A percentile compares a stretch with the other conserved stretches of the same genome.
phyloP scores from a whole-genome alignment of 2,113 vertebrate genomes.

The Leptobrachium leishanense region DNA sequence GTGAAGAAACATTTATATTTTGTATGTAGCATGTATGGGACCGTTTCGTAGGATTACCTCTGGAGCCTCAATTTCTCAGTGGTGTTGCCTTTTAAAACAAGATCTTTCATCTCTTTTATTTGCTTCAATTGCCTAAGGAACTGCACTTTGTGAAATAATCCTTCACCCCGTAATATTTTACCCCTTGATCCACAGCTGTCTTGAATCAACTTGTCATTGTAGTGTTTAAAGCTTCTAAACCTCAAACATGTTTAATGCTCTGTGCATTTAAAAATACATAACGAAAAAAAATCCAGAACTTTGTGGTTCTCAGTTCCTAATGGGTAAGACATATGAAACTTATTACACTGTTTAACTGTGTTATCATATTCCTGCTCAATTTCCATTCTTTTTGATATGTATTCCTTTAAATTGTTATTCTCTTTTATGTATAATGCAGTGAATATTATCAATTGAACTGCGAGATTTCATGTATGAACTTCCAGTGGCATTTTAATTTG shows the following conservation, averaged over 20 bases:
- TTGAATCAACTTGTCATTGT: slow-evolving; percentile 33
- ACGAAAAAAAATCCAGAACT: no score
- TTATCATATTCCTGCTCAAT: background rate
- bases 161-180: slow-evolving; percentile 29
- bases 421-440: background rate
- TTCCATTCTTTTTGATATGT: background rate
- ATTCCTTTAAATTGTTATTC: background rate
- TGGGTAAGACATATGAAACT: background rate
- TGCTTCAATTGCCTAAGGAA: slow-evolving; percentile 28
- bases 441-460: no score
- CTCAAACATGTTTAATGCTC: background rate
- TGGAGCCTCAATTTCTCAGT: slow-evolving; percentile 34
- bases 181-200: slow-evolving; percentile 42
- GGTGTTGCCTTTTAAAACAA: slow-evolving; percentile 34
- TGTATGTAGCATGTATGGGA: background rate
- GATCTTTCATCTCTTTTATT: slow-evolving; percentile 38
- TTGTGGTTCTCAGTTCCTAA: no score
- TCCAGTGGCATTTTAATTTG: background rate
- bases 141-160: slow-evolving; percentile 33
- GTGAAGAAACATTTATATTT: background rate
- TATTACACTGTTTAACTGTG: background rate
- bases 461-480: background rate
- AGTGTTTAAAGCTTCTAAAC: slow-evolving; percentile 2
- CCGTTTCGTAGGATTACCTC: slow-evolving; percentile 28
- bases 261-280: no score